A percentile compares a stretch with the other conserved stretches of the same genome.
Evolutionary conservation across 2,888 invertebrate species (phyloP).

Genomic region (Nephrotoma appendiculata): DNA sequence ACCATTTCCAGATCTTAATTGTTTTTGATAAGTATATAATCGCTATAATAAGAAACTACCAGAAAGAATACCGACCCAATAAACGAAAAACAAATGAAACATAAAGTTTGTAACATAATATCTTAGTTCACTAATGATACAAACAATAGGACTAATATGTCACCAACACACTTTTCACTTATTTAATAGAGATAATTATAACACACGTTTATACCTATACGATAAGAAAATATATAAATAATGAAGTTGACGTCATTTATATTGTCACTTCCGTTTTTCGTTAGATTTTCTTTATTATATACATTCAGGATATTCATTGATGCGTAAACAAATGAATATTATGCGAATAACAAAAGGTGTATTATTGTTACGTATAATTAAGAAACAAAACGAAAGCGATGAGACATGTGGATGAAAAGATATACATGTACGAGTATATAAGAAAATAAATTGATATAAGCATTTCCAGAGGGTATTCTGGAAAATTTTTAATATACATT

Average conservation of each 20-base stretch:
- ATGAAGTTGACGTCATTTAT: background rate
- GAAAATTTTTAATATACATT: background rate
- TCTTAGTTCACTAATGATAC: background rate
- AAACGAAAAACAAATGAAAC: no score
- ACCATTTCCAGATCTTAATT: no score
- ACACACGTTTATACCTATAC: background rate
- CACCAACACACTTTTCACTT: background rate
- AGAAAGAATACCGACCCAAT: no score
- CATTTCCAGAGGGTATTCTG: background rate
- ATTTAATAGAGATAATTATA: background rate
- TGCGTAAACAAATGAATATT: background rate
- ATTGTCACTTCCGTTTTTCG: background rate
- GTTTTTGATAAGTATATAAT: no score
- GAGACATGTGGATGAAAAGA: background rate
- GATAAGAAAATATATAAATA: background rate
- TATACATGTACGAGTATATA: background rate
- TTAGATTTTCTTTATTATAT: background rate
- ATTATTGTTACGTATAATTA: background rate
- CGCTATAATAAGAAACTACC: no score
- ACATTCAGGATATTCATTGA: background rate
- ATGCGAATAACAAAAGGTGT: background rate
- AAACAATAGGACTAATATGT: background rate
- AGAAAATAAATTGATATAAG: background rate
- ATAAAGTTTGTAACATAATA: background rate
- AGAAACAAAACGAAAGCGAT: background rate